A percentile compares a stretch with the other conserved stretches of the same genome.
phyloP scores from a whole-genome alignment of 2,113 vertebrate species.

The Notothenia rossii region DNA sequence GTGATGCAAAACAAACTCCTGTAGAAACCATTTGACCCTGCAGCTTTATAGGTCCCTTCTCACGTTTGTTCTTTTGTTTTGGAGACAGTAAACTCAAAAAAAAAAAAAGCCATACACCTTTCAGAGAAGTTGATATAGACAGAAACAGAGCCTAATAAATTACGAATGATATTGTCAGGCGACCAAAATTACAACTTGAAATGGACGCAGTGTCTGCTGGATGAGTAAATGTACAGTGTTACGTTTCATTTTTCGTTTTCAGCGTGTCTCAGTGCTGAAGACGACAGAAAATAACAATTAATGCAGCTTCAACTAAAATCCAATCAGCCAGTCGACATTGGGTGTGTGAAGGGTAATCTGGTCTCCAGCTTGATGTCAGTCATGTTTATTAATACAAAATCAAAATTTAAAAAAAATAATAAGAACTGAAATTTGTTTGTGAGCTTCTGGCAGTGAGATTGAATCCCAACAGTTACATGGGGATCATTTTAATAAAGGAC shows the following conservation, averaged over 20 bases:
- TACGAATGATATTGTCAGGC: no score
- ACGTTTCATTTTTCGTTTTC: no score
- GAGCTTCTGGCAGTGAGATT: conserved; percentile 28
- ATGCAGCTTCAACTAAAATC: background rate
- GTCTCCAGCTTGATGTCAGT: conserved; percentile 44
- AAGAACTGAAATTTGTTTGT: conserved; percentile 33
- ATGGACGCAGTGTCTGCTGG: background rate
- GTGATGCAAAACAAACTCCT: background rate
- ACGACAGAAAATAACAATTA: background rate
- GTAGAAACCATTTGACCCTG: background rate
- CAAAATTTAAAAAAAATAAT: conserved; percentile 34
- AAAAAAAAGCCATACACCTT: no score
- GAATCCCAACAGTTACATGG: conserved; percentile 55
- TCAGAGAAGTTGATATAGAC: background rate
- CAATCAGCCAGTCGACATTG: conserved; percentile 11
- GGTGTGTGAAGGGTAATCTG: background rate
- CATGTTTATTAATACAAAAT: conserved; percentile 50
- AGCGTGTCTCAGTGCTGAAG: no score
- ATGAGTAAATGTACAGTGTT: background rate
- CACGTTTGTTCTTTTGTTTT: background rate
- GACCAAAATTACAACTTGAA: background rate
- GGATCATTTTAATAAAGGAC: conserved; percentile 40
- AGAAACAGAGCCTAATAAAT: background rate
- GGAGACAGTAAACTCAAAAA: background rate
- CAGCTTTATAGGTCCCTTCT: background rate